Conservation (phyloP, 2,797 vertebrate genomes). For the Morelia viridis region DNA sequence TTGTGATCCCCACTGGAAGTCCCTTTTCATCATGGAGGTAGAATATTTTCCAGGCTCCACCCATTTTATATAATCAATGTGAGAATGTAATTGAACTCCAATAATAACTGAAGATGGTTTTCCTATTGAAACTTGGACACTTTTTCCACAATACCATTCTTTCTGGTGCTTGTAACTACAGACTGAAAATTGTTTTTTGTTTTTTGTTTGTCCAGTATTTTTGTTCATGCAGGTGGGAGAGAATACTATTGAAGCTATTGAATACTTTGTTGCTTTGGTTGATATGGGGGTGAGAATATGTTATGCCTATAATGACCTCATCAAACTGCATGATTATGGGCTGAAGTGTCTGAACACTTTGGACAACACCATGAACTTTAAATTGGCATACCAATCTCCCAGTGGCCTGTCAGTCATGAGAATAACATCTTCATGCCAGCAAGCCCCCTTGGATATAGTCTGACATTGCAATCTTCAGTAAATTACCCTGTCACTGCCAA, state of each 20-base stretch:
- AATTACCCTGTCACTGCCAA: constrained; percentile 83
- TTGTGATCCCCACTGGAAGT: constrained; percentile 49
- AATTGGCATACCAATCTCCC: constrained; percentile 74
- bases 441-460: constrained; percentile 72
- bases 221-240: constrained; percentile 33
- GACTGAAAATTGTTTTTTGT: constrained; percentile 24
- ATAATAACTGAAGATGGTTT: constrained; percentile 49
- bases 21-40: not conserved
- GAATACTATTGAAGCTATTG: constrained; percentile 25
- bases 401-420: constrained; percentile 74
- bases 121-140: constrained; percentile 39
- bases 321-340: constrained; percentile 67
- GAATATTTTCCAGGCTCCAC: constrained; percentile 9
- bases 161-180: not conserved
- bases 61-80: constrained; percentile 19
- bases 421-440: constrained; percentile 73
- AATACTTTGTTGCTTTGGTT: constrained; percentile 8
- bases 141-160: not conserved
- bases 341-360: constrained; percentile 55
- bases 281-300: constrained; percentile 55
- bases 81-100: constrained; percentile 40
- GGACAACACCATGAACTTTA: constrained; percentile 70
- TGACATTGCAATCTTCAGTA: constrained; percentile 82
- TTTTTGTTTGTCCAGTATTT: constrained; percentile 37
- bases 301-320: constrained; percentile 68